Percentiles rank a stretch among this genome's conserved stretches.
phyloP scores from a whole-genome alignment of 1,140 invertebrate species.

The Nomia melanderi region DNA sequence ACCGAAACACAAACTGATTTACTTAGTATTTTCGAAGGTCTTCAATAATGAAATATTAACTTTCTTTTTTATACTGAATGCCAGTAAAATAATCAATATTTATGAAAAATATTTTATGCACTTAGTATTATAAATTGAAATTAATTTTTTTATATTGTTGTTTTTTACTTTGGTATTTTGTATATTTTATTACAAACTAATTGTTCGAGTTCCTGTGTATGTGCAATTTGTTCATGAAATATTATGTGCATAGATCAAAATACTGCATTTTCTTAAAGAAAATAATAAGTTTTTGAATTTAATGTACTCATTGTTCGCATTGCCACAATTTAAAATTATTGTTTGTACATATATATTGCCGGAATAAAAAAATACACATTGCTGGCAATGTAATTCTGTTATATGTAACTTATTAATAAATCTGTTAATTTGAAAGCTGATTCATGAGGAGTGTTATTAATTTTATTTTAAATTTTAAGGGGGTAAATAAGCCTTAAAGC shows the following conservation, averaged over 20 bases:
- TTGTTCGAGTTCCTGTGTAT: slow-evolving; percentile 26
- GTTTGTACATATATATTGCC: slow-evolving; percentile 25
- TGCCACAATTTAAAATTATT: slow-evolving; percentile 27
- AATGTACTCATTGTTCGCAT: slow-evolving; percentile 22
- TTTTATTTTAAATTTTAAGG: slow-evolving; percentile 22
- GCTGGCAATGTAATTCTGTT: slow-evolving; percentile 25
- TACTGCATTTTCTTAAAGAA: slow-evolving; percentile 27
- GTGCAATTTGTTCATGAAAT: slow-evolving; percentile 29
- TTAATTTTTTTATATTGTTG: background rate
- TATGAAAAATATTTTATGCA: slow-evolving; percentile 42
- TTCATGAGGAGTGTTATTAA: background rate
- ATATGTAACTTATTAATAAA: slow-evolving; percentile 29
- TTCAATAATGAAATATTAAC: slow-evolving; percentile 62
- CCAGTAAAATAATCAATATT: slow-evolving; percentile 18
- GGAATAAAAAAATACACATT: slow-evolving; percentile 34
- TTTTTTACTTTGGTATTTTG: slow-evolving; percentile 34
- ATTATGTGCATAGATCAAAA: background rate
- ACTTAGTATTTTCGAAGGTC: slow-evolving; percentile 75
- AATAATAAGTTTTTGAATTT: slow-evolving; percentile 17
- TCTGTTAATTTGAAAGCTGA: slow-evolving; percentile 3
- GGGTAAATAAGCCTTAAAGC: slow-evolving; percentile 30
- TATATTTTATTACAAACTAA: slow-evolving; percentile 29
- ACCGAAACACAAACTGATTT: slow-evolving; percentile 80
- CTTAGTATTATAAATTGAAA: slow-evolving; percentile 52
- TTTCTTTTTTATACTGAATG: slow-evolving; percentile 2